Evolutionary conservation across 2,888 invertebrate genomes (phyloP).

Genomic region (Heteromyza rotundicornis): DNA sequence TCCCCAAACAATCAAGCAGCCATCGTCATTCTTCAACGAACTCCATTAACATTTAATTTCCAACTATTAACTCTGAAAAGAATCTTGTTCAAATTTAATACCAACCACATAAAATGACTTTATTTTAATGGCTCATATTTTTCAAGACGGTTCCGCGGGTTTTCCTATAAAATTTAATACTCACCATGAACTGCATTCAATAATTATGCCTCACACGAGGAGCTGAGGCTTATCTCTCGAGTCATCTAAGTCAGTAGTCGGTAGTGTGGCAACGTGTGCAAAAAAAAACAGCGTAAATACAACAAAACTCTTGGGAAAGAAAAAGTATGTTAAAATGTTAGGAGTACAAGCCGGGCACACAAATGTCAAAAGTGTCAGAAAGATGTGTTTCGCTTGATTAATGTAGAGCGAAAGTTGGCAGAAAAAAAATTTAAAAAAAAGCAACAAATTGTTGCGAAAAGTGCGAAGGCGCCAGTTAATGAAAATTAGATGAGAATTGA

Average conservation of each 20-base stretch:
- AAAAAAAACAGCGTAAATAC: not conserved
- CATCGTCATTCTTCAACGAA: too few species aligned
- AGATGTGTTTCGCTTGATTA: not conserved
- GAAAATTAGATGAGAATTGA: too few species aligned
- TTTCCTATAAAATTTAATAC: too few species aligned
- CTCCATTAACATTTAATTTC: too few species aligned
- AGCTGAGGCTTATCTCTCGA: not conserved
- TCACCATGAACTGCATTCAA: too few species aligned
- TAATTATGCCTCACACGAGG: too few species aligned
- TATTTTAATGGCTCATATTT: too few species aligned
- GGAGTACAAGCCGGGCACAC: not conserved
- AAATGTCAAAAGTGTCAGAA: slow-evolving; percentile 7
- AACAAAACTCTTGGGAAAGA: not conserved
- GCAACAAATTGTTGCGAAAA: not conserved
- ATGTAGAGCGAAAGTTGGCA: not conserved
- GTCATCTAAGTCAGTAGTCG: not conserved
- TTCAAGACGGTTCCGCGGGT: too few species aligned
- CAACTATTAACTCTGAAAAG: too few species aligned
- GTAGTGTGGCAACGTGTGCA: not conserved
- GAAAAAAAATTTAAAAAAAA: not conserved
- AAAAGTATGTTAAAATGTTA: slow-evolving; percentile 4
- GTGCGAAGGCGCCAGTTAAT: not conserved
- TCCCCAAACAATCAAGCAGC: too few species aligned
- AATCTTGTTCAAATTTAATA: too few species aligned
- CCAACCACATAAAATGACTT: too few species aligned